Evolutionary conservation across 2,888 invertebrate species (phyloP), one percentile per base, ranked within the genome.

Genomic region (Luffia ferchaultella): DNA sequence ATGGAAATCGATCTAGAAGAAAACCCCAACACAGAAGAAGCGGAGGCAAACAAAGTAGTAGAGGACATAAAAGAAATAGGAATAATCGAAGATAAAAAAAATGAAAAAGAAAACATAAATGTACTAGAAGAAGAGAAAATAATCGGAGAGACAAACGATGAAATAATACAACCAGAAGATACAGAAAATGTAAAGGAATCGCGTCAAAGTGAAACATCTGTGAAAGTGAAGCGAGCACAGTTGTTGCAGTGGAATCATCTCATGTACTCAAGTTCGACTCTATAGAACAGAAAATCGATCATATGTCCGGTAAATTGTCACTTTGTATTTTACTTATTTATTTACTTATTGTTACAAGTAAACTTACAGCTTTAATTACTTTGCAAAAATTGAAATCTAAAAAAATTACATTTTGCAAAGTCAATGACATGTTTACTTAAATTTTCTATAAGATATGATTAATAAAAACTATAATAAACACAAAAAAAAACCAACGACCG

Each of bases 211-310:
- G 30, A 30, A 30, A 12, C 30, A 30, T 30, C 12, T 7, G 30
- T 30, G 30, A 30, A 30, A 30, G 12, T 12, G 30, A 3, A 30
- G 30, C 3, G 12, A 30, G 30, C 12, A 30, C 30, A 30, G 30
- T 30, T 30, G 3, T 30, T 3, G 30, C 30, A 12, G 30, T 12
- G 5, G 30, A 30, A 30, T 7, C 5, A 30, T 3, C 30, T 30
- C 30, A 30, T 30, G 30, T 30, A 30, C n/a, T n/a, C n/a, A n/a
- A n/a, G n/a, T 30, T 30, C 5, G 67, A 66, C 53, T 65, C 60
- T 5, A 57, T 77, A 56, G 77, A 77, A 47, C 59, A 61, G 51
- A 78, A 77, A 57, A 68, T 77, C 20, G 75, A 76, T 54, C 62
- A 61, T 3, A 53, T 77, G 18, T 69, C 57, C 42, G 70, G 77